Conservation (phyloP, 2,797 vertebrate species). For the Valencia hispanica region DNA sequence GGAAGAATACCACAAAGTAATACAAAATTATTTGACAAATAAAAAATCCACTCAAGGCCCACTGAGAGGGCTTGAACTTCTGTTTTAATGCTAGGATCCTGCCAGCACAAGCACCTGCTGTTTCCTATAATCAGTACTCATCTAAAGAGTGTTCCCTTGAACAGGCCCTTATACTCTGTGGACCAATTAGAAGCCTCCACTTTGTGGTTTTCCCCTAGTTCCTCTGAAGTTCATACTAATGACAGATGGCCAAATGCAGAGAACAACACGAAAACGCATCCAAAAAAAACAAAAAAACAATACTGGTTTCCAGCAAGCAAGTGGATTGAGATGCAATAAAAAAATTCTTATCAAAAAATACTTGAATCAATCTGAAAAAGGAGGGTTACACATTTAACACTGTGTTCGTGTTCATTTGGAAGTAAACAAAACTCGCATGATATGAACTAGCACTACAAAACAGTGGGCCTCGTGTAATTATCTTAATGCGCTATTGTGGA, state of each 20-base stretch:
- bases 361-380: not conserved
- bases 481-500: not conserved
- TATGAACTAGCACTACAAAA: not conserved
- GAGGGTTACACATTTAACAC: not conserved
- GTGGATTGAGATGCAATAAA: not conserved
- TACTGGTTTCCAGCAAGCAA: constrained; percentile 5
- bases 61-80: constrained; percentile 43
- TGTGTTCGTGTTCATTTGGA: not conserved
- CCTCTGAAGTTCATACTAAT: constrained; percentile 67
- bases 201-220: constrained; percentile 61
- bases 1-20: constrained; percentile 31
- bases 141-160: constrained; percentile 49
- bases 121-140: constrained; percentile 56
- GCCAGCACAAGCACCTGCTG: constrained; percentile 60
- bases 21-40: constrained; percentile 46
- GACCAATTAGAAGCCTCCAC: constrained; percentile 70
- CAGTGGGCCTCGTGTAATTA: not conserved
- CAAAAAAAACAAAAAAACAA: constrained; percentile 3
- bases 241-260: constrained; percentile 65
- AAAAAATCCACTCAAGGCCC: constrained; percentile 26
- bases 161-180: constrained; percentile 59
- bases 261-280: constrained; percentile 27
- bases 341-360: not conserved
- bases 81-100: constrained; percentile 33
- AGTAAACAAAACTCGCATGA: not conserved